Percentiles rank a stretch among this genome's conserved stretches.
These are phyloP conservation scores for Halcyon chelicuti DNA, from an alignment of 2,797 vertebrate genomes.

Conservation along the genomic window DNA sequence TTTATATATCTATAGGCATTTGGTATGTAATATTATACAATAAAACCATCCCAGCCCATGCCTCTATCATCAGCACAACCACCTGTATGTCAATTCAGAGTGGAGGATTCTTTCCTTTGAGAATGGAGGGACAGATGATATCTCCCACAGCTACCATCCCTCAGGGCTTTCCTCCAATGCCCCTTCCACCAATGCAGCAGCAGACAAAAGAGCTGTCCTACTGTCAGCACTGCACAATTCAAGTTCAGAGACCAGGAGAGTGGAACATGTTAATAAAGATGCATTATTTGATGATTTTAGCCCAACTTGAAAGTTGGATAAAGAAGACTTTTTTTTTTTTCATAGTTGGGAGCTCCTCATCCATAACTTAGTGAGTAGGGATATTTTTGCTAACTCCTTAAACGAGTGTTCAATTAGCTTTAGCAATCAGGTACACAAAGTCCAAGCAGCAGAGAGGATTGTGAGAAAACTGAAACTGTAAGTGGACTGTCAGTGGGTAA, in stretches of 20 bases:
- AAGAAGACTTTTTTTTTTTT: neutral
- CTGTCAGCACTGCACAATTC: neutral
- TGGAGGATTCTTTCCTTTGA: neutral
- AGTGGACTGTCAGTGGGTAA: neutral
- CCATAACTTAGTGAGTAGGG: neutral
- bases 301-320: neutral
- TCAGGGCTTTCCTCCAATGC: neutral
- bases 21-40: neutral
- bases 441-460: neutral
- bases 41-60: neutral
- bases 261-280: neutral
- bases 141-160: neutral
- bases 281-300: neutral
- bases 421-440: neutral
- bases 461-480: neutral
- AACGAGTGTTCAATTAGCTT: neutral
- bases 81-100: neutral
- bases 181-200: neutral
- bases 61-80: neutral
- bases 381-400: neutral
- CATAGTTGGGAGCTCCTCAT: neutral
- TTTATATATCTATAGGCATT: neutral
- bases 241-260: neutral
- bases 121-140: neutral
- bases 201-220: neutral